Evolutionary conservation across 1,140 invertebrate species (phyloP).

Genomic region (Papilio dardanus): DNA sequence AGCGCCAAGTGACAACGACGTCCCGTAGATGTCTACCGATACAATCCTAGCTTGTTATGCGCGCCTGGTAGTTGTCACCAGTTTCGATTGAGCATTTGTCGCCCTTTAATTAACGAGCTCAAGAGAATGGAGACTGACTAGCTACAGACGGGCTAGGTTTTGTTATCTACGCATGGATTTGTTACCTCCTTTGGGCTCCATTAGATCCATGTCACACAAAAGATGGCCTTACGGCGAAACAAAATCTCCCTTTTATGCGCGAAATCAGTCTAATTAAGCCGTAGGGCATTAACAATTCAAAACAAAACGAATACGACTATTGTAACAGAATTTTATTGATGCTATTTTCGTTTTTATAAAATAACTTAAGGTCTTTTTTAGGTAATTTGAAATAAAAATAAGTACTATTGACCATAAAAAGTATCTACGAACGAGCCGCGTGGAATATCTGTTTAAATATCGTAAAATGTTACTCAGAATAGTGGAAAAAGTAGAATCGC

Average conservation of each 20-base stretch:
- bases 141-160: neutral
- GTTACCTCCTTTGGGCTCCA: no score
- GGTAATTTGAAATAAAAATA: no score
- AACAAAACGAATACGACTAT: neutral
- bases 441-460: no score
- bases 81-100: slow-evolving; percentile 75
- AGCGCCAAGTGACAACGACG: slow-evolving; percentile 9
- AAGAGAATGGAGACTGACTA: no score
- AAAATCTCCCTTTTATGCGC: no score
- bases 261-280: no score
- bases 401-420: no score
- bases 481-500: neutral
- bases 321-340: neutral
- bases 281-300: neutral
- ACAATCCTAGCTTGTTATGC: slow-evolving; percentile 56
- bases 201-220: no score
- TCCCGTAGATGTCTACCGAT: slow-evolving; percentile 42
- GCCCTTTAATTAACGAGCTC: slow-evolving; percentile 58
- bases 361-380: neutral
- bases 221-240: no score
- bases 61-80: slow-evolving; percentile 76
- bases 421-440: no score
- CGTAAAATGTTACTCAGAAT: neutral
- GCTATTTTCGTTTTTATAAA: neutral
- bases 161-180: slow-evolving; percentile 14